Evolutionary conservation across 2,797 vertebrate genomes (phyloP).

Genomic region (Urosaurus nigricauda): DNA sequence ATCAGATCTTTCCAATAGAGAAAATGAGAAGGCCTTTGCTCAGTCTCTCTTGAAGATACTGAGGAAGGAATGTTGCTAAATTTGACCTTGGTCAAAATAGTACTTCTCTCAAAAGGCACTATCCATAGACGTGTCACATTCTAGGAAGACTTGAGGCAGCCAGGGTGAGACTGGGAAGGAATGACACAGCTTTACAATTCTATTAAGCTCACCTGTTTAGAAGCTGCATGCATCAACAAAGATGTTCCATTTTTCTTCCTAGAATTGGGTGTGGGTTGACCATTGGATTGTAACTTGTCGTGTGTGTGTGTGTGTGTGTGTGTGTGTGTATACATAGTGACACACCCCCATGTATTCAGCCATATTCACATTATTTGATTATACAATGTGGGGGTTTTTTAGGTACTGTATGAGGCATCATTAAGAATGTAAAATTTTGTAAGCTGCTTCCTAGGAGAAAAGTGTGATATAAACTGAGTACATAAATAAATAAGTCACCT

Average conservation of each 20-base stretch:
- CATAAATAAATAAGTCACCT: not conserved
- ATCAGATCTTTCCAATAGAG: not conserved
- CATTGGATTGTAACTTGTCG: not conserved
- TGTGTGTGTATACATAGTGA: not conserved
- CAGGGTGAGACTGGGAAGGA: not conserved
- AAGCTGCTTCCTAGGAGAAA: too few species aligned
- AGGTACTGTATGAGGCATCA: not conserved
- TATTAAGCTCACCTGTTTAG: not conserved
- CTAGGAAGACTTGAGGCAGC: not conserved
- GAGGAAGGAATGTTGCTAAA: not conserved
- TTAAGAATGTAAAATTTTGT: not conserved
- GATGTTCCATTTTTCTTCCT: not conserved
- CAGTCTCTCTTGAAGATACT: not conserved
- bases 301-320: too few species aligned
- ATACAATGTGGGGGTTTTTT: not conserved
- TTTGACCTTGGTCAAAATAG: not conserved
- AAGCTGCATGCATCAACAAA: not conserved
- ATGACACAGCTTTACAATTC: not conserved
- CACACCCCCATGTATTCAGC: not conserved
- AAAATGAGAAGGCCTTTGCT: not conserved
- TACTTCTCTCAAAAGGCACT: not conserved
- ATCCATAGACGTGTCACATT: not conserved
- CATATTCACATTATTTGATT: not conserved
- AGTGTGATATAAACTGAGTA: too few species aligned
- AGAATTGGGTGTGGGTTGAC: not conserved